Base-by-base conservation (phyloP, 1,140 invertebrate genomes). In the Lysiphlebus fabarum region DNA sequence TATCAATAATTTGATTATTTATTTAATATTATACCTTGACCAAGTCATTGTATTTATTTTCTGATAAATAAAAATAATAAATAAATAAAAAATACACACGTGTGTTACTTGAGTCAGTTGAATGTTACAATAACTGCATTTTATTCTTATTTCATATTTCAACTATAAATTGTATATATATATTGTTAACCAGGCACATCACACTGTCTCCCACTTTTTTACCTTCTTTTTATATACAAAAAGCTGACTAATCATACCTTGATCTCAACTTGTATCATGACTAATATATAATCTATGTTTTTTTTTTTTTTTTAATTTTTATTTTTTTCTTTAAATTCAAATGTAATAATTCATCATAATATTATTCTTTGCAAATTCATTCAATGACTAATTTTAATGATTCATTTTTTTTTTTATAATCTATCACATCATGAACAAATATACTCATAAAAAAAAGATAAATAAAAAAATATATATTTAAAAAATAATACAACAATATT, bases 211-310 rank as follows among this genome's bases (percentile, higher is more conserved):
- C 26, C 34, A 6, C 14, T 34, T 8, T 38, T 47, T 9, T 36
- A 9, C 36, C 11, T 6, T 43, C 14, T 3, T 9, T 34, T 7
- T 33, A 7, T 45, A 41, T n/a, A 17, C 34, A 26, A 38, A 17
- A 44, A 56, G 53, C 53, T 61, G 59, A 61, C 59, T 61, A 61
- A 61, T 61, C 59, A 44, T 50, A 38, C 40, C 34, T 40, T 51
- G 53, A 59, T 59, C 51, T 54, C 50, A 26, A 26, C 17, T 26
- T 26, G 41, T 59, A 36, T 33, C 36, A 40, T 59, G 58, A 59
- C 58, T 59, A 59, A 59, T 59, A 37, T 45, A 26, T n/a, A 8
- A 54, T 14, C 36, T 26, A 34, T 26, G 9, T 10, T 11, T 26
- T 34, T 49, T 26, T 33, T 49, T n/a, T 54, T 34, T 4, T 55